Evolutionary conservation across 2,797 vertebrate species (phyloP).

Genomic region (Falco biarmicus): DNA sequence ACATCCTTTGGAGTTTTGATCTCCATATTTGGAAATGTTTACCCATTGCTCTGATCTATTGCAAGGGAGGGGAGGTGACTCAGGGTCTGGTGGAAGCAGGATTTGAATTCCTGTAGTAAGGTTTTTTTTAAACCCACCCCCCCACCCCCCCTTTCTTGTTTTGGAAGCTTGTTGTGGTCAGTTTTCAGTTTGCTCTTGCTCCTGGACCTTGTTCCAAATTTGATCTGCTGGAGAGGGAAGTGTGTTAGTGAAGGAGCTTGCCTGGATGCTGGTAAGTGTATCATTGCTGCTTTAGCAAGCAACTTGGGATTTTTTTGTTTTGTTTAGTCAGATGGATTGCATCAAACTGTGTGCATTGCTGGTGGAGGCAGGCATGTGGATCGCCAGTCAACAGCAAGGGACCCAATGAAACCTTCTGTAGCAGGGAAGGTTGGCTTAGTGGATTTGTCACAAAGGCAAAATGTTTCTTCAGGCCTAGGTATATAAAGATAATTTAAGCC

Average conservation of each 20-base stretch:
- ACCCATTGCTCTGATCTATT: conserved; percentile 92
- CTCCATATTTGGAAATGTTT: conserved; percentile 99
- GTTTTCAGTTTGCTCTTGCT: conserved; percentile 69
- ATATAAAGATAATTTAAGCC: not conserved
- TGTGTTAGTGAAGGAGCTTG: conserved; percentile 42
- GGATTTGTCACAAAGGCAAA: not conserved
- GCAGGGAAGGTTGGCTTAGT: not conserved
- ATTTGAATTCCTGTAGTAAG: conserved; percentile 80
- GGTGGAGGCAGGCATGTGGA: not conserved
- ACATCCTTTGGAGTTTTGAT: conserved; percentile 89
- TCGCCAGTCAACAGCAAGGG: conserved; percentile 29
- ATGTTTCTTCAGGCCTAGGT: conserved; percentile 36
- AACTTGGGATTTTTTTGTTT: not conserved
- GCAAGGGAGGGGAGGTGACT: conserved; percentile 94
- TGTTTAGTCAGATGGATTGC: conserved; percentile 31
- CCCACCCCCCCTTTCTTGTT: conserved; percentile 55
- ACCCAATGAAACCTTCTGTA: conserved; percentile 8
- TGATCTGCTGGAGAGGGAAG: conserved; percentile 28
- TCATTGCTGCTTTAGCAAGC: conserved; percentile 26
- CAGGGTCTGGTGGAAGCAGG: conserved; percentile 83
- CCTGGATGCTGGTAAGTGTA: conserved; percentile 71
- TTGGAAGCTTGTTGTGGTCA: conserved; percentile 72
- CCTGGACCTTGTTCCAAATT: conserved; percentile 68
- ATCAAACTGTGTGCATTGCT: not conserved
- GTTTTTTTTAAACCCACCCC: not conserved